These are phyloP conservation scores for Hystrix cristata DNA, from an alignment of 2,113 vertebrate species.

Conservation along the genomic window DNA sequence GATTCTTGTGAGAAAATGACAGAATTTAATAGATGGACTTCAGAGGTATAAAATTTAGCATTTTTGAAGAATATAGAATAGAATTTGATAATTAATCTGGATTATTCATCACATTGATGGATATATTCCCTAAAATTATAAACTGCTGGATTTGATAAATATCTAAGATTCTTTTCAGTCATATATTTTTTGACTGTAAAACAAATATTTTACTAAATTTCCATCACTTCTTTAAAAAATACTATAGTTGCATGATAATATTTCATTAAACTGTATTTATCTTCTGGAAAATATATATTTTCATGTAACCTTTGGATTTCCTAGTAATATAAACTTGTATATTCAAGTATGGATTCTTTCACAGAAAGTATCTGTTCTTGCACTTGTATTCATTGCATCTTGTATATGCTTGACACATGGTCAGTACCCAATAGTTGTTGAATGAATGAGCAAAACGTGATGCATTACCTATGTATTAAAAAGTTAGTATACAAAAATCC, in stretches of 20 bases:
- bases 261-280: constrained; percentile 58
- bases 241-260: constrained; percentile 17
- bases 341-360: constrained; percentile 54
- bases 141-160: constrained; percentile 74
- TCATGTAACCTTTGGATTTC: constrained; percentile 53
- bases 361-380: constrained; percentile 40
- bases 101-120: constrained; percentile 88
- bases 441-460: constrained; percentile 63
- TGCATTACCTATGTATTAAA: constrained; percentile 51
- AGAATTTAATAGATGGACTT: constrained; percentile 76
- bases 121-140: constrained; percentile 68
- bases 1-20: constrained; percentile 64
- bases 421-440: background rate
- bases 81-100: constrained; percentile 68
- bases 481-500: constrained; percentile 17
- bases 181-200: constrained; percentile 65
- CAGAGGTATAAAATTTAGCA: constrained; percentile 71
- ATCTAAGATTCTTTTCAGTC: constrained; percentile 61
- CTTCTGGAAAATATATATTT: constrained; percentile 57
- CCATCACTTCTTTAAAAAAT: constrained; percentile 73
- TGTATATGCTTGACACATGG: background rate
- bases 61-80: constrained; percentile 72
- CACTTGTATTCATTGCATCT: background rate
- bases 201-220: constrained; percentile 71
- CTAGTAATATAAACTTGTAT: background rate